A percentile compares a stretch with the other conserved stretches of the same genome.
Conservation (phyloP, 2,113 vertebrate species). For the Cryptomyrus ogoouensis region DNA sequence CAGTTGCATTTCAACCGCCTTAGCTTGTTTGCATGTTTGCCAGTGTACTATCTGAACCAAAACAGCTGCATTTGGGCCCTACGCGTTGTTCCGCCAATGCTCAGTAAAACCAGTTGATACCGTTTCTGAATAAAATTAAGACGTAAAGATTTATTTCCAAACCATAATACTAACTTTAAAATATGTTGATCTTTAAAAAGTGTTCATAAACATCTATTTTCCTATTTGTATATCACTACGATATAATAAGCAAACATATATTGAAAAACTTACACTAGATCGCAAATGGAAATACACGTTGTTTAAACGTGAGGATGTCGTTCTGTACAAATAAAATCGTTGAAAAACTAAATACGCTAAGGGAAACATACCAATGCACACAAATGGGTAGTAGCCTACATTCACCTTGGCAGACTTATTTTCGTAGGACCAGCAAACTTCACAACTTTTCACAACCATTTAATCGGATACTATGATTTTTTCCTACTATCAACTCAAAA, state of each 20-base stretch:
- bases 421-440: not conserved
- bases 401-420: not conserved
- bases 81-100: not conserved
- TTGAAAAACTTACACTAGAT: slow-evolving; percentile 51
- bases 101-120: not conserved
- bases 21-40: not conserved
- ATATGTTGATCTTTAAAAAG: not conserved
- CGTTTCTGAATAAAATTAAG: not conserved
- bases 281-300: slow-evolving; percentile 48
- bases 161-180: not conserved
- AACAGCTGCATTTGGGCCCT: not conserved
- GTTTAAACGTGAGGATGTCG: slow-evolving; percentile 33
- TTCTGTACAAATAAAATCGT: not conserved
- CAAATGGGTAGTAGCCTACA: not conserved
- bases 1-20: not conserved
- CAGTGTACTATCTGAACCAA: not conserved
- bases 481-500: not conserved
- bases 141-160: not conserved
- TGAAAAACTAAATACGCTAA: not conserved
- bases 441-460: not conserved
- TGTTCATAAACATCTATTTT: not conserved
- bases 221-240: slow-evolving; percentile 35
- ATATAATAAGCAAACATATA: slow-evolving; percentile 44
- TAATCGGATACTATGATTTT: not conserved
- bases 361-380: not conserved